These are phyloP conservation scores for Aricia agestis DNA, from an alignment of 1,140 invertebrate genomes.

Conservation along the genomic window DNA sequence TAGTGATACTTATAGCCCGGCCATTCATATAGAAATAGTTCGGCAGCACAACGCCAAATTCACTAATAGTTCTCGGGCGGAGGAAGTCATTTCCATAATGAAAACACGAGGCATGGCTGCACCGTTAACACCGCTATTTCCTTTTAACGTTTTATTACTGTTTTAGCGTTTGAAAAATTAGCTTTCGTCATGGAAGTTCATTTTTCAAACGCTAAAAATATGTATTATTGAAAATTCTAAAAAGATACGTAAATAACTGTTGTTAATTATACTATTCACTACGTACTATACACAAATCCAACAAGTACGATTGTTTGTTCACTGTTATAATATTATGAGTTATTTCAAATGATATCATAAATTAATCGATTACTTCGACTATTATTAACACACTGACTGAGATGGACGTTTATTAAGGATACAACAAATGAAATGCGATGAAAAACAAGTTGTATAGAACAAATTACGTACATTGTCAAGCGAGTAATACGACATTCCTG, in stretches of 20 bases:
- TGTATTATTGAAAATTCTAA: too few relatives aligned
- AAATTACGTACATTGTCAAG: background rate
- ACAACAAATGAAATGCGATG: background rate
- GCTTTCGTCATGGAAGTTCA: background rate
- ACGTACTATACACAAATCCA: too few relatives aligned
- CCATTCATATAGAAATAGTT: conserved; percentile 55
- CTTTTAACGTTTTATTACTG: background rate
- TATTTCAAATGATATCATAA: too few relatives aligned
- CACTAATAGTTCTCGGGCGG: conserved; percentile 20
- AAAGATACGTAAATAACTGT: too few relatives aligned
- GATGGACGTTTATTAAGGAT: background rate
- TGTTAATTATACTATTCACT: too few relatives aligned
- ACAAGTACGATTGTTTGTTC: too few relatives aligned
- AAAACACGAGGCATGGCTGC: conserved; percentile 1
- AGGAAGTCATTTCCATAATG: conserved; percentile 19
- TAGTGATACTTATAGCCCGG: conserved; percentile 28
- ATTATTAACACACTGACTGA: too few relatives aligned
- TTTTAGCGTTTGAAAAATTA: background rate
- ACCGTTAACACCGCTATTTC: background rate
- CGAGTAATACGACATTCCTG: conserved; percentile 6
- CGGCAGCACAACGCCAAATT: conserved; percentile 21
- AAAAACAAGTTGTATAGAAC: conserved; percentile 4
- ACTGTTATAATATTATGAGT: too few relatives aligned
- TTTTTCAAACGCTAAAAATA: background rate
- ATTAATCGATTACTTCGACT: too few relatives aligned